Conservation (phyloP, 1,140 invertebrate genomes). For the Agrypnia vestita region DNA sequence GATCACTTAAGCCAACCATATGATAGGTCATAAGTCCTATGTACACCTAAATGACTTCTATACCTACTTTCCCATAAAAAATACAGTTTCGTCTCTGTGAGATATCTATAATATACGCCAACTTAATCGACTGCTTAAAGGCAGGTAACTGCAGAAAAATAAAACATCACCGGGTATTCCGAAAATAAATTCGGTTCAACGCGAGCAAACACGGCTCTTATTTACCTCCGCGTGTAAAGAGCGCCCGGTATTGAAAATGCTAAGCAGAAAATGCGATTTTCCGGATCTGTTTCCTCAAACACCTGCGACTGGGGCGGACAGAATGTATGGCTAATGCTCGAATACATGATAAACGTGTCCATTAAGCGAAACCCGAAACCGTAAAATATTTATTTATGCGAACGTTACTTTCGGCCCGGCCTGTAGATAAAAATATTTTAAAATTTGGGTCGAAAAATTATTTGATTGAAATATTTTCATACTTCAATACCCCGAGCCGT, state of each 20-base stretch:
- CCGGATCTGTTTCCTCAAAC: background rate
- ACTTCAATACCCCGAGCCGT: no score
- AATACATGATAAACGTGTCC: slow-evolving; percentile 31
- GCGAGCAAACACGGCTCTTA: background rate
- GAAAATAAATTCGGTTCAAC: background rate
- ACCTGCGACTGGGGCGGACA: slow-evolving; percentile 1
- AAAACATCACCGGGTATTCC: no score
- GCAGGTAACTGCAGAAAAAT: no score
- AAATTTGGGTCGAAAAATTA: no score
- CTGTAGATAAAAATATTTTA: background rate
- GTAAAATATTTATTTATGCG: slow-evolving; percentile 13
- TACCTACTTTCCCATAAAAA: no score
- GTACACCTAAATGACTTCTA: no score
- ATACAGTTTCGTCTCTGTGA: no score
- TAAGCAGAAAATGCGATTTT: slow-evolving; percentile 28
- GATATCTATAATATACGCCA: no score
- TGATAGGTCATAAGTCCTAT: no score
- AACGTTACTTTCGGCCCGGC: background rate
- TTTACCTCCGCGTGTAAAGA: background rate
- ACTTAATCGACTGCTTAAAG: no score
- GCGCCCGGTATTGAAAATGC: background rate
- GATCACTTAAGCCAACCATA: no score
- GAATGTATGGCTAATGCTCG: slow-evolving; percentile 9
- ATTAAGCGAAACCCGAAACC: slow-evolving; percentile 26
- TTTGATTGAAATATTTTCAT: no score